Conservation (phyloP, 2,797 vertebrate species). For the Notoglanidium macrostoma region DNA sequence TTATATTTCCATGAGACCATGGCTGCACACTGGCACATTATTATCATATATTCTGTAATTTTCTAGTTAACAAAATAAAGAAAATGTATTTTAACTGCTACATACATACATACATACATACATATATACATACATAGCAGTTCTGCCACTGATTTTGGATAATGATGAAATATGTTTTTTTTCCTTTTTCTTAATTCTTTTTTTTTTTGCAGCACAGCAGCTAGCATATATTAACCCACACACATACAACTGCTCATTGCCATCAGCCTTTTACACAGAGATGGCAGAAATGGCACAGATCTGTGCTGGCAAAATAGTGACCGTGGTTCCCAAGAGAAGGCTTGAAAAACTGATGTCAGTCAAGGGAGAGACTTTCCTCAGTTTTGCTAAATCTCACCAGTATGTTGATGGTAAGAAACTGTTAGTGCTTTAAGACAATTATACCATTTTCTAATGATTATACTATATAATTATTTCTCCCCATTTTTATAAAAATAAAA, state of each 20-base stretch:
- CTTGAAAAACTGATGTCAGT: conserved; percentile 75
- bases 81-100: background rate
- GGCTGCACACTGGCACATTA: background rate
- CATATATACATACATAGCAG: too few relatives aligned
- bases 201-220: conserved; percentile 77
- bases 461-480: background rate
- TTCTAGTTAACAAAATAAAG: background rate
- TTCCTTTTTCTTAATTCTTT: background rate
- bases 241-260: conserved; percentile 88
- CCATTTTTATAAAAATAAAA: background rate
- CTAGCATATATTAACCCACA: conserved; percentile 82
- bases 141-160: background rate
- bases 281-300: conserved; percentile 77
- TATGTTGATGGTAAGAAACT: conserved; percentile 82
- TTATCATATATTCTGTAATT: background rate
- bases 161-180: background rate
- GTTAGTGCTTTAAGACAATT: background rate
- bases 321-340: conserved; percentile 60
- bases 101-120: background rate
- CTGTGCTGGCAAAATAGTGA: conserved; percentile 71
- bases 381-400: conserved; percentile 84
- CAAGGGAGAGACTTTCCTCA: conserved; percentile 79
- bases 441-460: background rate
- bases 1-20: background rate
- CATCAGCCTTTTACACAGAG: conserved; percentile 72